Evolutionary conservation across 2,113 vertebrate species (phyloP).

Genomic region (Tympanuchus pallidicinctus): DNA sequence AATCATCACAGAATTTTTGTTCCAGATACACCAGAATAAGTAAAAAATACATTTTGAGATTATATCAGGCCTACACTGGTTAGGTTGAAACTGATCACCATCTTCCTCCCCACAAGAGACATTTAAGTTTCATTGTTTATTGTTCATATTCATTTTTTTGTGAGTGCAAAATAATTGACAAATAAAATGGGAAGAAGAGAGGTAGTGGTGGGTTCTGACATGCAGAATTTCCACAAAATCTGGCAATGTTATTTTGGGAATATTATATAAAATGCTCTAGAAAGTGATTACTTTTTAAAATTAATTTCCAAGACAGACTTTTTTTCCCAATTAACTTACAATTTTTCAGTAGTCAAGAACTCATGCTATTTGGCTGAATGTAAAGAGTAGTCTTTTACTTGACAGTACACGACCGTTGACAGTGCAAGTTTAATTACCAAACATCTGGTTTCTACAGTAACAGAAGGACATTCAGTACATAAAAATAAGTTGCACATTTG

Average conservation of each 20-base stretch:
- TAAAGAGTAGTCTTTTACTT: constrained; percentile 14
- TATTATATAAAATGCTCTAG: background rate
- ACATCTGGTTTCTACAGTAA: constrained; percentile 63
- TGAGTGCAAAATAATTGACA: background rate
- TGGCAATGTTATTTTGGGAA: background rate
- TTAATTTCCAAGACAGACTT: background rate
- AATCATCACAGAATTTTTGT: background rate
- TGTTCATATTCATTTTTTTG: background rate
- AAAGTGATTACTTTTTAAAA: background rate
- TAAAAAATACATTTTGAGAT: background rate
- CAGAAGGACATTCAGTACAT: background rate
- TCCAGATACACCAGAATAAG: background rate
- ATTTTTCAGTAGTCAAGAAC: background rate
- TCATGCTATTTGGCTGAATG: background rate
- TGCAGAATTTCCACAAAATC: background rate
- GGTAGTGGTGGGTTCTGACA: background rate
- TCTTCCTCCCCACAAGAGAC: background rate
- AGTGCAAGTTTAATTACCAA: constrained; percentile 1
- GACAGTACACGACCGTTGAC: background rate
- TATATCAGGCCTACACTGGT: background rate
- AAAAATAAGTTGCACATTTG: constrained; percentile 14
- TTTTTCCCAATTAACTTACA: background rate
- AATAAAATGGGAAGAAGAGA: background rate
- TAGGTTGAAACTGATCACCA: background rate
- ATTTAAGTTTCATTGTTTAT: background rate